Percentiles rank a stretch among this genome's conserved stretches.
These are phyloP conservation scores for Eumeta japonica DNA, from an alignment of 1,140 invertebrate genomes.

Conservation along the genomic window DNA sequence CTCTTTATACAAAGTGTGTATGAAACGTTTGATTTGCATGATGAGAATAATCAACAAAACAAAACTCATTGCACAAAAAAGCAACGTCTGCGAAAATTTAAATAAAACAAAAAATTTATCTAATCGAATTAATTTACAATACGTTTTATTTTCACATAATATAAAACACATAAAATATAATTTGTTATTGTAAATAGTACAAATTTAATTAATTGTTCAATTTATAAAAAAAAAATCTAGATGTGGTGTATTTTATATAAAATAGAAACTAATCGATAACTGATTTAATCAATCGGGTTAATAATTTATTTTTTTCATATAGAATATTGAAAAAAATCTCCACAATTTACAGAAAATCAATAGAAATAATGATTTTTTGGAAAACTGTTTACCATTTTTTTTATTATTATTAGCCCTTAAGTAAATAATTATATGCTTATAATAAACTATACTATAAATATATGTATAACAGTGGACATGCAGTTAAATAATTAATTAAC, in stretches of 20 bases:
- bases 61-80: too few relatives aligned
- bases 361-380: too few relatives aligned
- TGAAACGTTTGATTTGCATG: too few relatives aligned
- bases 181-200: neutral
- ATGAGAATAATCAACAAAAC: too few relatives aligned
- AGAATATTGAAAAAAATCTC: neutral
- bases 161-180: neutral
- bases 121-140: too few relatives aligned
- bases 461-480: too few relatives aligned
- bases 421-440: slow-evolving; percentile 3
- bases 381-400: too few relatives aligned
- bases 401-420: slow-evolving; percentile 3
- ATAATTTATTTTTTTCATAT: slow-evolving; percentile 1
- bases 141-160: too few relatives aligned
- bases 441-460: slow-evolving; percentile 4
- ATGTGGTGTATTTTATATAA: neutral
- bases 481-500: too few relatives aligned
- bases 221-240: neutral
- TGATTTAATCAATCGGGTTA: neutral
- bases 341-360: slow-evolving; percentile 2
- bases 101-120: neutral
- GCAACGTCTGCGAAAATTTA: slow-evolving; percentile 2
- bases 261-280: neutral
- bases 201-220: neutral
- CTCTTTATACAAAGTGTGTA: too few relatives aligned